Evolutionary conservation across 2,113 vertebrate species (phyloP), one percentile per base, ranked within the genome.

Genomic region (Cygnus buccinator): DNA sequence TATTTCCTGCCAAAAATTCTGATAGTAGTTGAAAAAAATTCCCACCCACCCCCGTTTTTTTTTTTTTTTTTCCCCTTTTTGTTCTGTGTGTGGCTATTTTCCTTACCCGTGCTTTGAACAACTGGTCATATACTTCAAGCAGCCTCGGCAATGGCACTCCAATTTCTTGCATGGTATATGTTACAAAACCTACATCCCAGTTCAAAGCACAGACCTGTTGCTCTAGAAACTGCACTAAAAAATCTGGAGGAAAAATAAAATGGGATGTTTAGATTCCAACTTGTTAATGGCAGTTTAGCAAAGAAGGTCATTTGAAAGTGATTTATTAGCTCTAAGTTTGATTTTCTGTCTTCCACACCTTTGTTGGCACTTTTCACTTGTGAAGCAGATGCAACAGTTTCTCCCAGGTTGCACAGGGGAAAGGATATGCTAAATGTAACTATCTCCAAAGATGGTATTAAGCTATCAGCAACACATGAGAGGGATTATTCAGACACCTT

Each of bases 171-270:
- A 99, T 99, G 59, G 99, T 99, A 44, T 97, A 98, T 43, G 99
- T 99, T 78, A 99, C 99, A 59, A 99, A 99, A 28, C 99, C 99
- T 37, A 99, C 98, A 29, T 99, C 99, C 99, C 99, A 99, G 97
- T 98, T 98, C 82, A 99, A 97, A 57, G 94, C 97, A 86, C 99
- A 99, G 65, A 99, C 99, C 37, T 99, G 99, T 97, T 99, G 99
- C 85, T 99, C 99, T 90, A 99, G 96, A 84, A 98, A 99, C 90
- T 99, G 99, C 21, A 99, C 98, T 57, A 99, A 97, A 96, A 99
- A 99, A 76, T 99, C 99, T 99, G 75, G 77, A 86, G 31, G 54
- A 41, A 12, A 39, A 71, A 94, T 76, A 61, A 19, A 46, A 76
- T 6, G 5, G 7, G 11, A 67, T 63, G 59, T 63, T 90, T 48